Evolutionary conservation across 2,797 vertebrate species (phyloP).

Genomic region (Onychomys leucogaster): DNA sequence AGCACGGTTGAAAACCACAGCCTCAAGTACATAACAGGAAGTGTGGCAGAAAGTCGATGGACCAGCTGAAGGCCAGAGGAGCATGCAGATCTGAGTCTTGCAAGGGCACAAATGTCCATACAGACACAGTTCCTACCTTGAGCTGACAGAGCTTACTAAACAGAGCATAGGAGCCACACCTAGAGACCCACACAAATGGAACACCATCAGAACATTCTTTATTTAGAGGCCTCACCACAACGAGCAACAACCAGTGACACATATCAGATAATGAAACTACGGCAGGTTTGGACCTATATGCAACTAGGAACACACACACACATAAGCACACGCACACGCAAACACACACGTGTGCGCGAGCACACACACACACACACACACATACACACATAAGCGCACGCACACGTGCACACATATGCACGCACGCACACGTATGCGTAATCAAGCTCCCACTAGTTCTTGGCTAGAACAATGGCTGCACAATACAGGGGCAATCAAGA

Average conservation of each 20-base stretch:
- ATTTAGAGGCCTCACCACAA: background rate
- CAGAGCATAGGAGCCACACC: background rate
- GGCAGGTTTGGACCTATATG: background rate
- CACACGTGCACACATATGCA: background rate
- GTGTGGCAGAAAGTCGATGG: background rate
- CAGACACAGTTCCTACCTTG: background rate
- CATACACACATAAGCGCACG: accelerated
- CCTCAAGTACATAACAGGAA: background rate
- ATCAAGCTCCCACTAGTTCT: background rate
- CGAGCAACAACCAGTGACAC: background rate
- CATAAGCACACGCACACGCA: no score
- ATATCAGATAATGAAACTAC: background rate
- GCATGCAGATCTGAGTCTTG: background rate
- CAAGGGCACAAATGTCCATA: no score
- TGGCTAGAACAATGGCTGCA: background rate
- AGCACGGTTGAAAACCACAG: background rate
- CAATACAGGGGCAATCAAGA: background rate
- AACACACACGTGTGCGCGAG: background rate
- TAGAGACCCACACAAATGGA: background rate
- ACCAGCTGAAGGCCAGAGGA: background rate
- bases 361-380: no score
- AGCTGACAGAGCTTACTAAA: background rate
- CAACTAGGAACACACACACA: background rate
- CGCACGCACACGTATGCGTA: background rate
- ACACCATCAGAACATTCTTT: background rate